These are phyloP conservation scores for Poecilia velifera DNA, from an alignment of 2,797 vertebrate species.

Conservation along the genomic window DNA sequence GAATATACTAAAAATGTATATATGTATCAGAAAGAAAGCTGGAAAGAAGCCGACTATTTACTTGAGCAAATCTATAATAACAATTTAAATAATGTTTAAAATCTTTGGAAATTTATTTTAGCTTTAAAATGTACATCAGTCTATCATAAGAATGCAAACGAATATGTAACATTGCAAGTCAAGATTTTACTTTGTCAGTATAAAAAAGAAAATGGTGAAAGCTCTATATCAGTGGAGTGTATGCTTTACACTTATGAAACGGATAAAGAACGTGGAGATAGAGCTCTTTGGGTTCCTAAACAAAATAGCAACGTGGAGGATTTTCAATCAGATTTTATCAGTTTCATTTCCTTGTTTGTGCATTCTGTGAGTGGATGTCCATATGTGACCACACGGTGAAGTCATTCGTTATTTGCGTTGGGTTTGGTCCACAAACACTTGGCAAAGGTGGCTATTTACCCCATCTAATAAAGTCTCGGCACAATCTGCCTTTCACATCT, in stretches of 20 bases:
- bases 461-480: conserved; percentile 42
- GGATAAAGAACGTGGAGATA: conserved; percentile 20
- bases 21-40: neutral
- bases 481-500: conserved; percentile 19
- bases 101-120: neutral
- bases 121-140: neutral
- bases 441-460: conserved; percentile 29
- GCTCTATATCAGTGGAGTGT: neutral
- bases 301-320: conserved; percentile 21
- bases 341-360: conserved; percentile 18
- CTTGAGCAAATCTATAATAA: neutral
- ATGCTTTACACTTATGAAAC: neutral
- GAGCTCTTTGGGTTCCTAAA: conserved; percentile 37
- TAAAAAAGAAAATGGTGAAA: neutral
- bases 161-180: neutral
- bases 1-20: neutral
- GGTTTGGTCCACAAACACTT: conserved; percentile 1
- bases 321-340: conserved; percentile 55
- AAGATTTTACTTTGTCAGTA: neutral
- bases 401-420: neutral
- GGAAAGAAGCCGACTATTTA: neutral
- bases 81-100: neutral
- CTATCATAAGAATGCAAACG: neutral
- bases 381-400: neutral
- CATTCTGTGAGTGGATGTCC: neutral